phyloP scores from a whole-genome alignment of 1,140 invertebrate species.

The Penaeus vannamei region DNA sequence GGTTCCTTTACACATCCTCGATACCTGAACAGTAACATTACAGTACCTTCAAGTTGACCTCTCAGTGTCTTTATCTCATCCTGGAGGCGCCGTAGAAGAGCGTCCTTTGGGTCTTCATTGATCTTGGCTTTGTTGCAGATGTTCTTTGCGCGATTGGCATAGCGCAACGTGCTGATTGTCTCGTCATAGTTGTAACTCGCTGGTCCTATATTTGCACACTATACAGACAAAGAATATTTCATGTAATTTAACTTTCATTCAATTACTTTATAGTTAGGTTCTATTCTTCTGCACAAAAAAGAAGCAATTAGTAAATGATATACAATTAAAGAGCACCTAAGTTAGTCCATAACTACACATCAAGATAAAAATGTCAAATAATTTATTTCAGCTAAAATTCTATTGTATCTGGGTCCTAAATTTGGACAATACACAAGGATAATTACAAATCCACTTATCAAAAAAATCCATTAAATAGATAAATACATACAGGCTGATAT shows the following conservation, averaged over 20 bases:
- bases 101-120: constrained; percentile 99
- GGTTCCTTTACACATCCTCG: background rate
- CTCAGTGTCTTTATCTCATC: constrained; percentile 94
- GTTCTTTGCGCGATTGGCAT: constrained; percentile 97
- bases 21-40: background rate
- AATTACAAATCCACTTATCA: no score
- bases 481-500: no score
- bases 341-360: no score
- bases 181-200: constrained; percentile 98
- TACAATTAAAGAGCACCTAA: no score
- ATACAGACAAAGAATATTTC: constrained; percentile 68
- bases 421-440: no score
- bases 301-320: no score
- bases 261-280: background rate
- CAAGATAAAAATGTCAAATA: no score
- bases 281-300: no score
- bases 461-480: no score
- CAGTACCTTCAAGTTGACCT: constrained; percentile 80
- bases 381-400: no score
- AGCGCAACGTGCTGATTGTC: constrained; percentile 95
- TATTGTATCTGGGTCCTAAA: no score
- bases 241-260: constrained; percentile 6
- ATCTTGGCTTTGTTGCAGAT: constrained; percentile 97
- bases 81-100: constrained; percentile 94
- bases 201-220: constrained; percentile 95